Base-by-base conservation (phyloP, 2,797 vertebrate species). In the Psittacula derbiana region DNA sequence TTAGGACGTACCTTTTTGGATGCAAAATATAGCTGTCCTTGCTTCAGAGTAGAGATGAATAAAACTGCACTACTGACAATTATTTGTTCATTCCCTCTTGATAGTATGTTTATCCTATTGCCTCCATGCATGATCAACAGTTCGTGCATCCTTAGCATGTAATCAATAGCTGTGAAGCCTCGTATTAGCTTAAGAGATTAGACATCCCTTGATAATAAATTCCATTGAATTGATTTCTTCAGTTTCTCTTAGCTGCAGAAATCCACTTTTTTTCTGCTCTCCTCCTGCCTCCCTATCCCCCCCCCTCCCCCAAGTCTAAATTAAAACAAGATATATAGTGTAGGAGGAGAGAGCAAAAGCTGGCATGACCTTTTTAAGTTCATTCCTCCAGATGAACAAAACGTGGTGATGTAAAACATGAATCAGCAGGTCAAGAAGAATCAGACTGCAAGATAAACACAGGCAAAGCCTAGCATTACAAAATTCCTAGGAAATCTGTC, bases 121-220 rank as follows among this genome's bases (percentile, higher is more conserved):
- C 96, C 80, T 97, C 95, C 86, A 87, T 38, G 66, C 95, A 96
- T 98, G 98, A 98, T 98, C 98, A 98, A 98, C 96, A 97, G 97
- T 93, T 98, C 96, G 97, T 93, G 55, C 92, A 98, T 97, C 97
- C 97, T 98, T 98, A 97, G 95, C 93, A 88, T 93, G 93, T 96
- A 98, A 98, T 98, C 98, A 98, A 98, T 99, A 98, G 92, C 81
- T 94, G 96, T 86, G 86, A 98, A 98, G 95, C 96, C 96, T 97
- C 95, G 90, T 97, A 98, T 98, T 98, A 98, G 96, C 93, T 97
- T 98, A 97, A 96, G 96, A 98, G 98, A 98, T 98, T 98, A 98
- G 96, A 97, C 88, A 97, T 97, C 93, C 90, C 96, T 91, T 97
- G 96, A 98, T 98, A 98, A 98, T 98, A 98, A 98, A 98, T 98